Evolutionary conservation across 2,888 invertebrate species (phyloP), one percentile per base, ranked within the genome.

Genomic region (Eupithecia tripunctaria): DNA sequence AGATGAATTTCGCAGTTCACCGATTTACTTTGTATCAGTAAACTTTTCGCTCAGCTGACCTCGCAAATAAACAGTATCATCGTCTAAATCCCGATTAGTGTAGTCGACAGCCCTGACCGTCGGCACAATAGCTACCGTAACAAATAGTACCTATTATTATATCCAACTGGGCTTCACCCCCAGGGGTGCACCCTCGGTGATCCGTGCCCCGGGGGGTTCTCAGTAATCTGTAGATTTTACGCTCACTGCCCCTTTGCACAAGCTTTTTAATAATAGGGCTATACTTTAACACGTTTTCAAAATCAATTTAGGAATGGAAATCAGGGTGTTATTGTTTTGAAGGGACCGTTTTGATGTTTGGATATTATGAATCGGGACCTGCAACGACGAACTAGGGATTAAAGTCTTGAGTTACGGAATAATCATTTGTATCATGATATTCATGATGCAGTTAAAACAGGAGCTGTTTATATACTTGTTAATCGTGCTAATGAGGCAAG

Each of bases 141-240:
- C 91, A 92, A 91, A 90, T 92, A 88, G 89, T 90, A 89, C 88
- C 91, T 89, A 88, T 88, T 88, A 88, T 78, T 78, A 80, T 80
- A 80, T 88, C 86, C 86, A 86, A 84, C 86, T 85, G 88, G 92
- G 90, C 85, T 79, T 76, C 79, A 76, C 82, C 85, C 85, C 81
- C 82, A 84, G 89, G 47, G 89, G 85, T 83, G 87, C 82, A 84
- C 85, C 81, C 82, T 80, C 89, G 89, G 85, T 84, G 87, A 85
- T 80, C 32, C 56, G 66, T 81, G 82, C 84, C 71, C 72, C 75
- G 70, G 81, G 88, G 87, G 92, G 91, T 89, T 72, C 85, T 85
- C 86, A 83, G 89, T 94, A 94, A 94, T 94, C 94, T 94, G 94
- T 93, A 93, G 93, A 94, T 94, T 94, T 93, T 93, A 92, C 93